Base-by-base conservation (phyloP, 2,888 invertebrate genomes). In the Axea sp. region DNA sequence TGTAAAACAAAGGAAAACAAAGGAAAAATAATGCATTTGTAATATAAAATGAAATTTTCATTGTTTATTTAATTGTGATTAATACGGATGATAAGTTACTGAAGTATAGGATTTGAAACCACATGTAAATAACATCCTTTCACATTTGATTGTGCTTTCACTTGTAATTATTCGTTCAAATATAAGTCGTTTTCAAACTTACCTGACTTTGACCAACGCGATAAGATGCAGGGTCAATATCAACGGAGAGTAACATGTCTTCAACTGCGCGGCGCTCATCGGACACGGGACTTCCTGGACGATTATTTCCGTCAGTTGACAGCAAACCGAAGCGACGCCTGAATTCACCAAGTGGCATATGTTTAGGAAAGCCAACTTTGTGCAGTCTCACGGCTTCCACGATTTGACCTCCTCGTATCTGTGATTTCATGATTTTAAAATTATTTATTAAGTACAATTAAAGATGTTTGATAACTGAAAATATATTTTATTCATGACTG, bases 321-420 rank as follows among this genome's bases (percentile, higher is more conserved):
- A 93, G 81, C 11, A 93, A 88, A 51, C 92, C 91, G 87, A 95
- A 96, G 85, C 96, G 92, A 79, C 97, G 91, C 59, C 95, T 91
- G 84, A 98, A 98, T 86, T 98, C 98, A 7, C 93, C 91, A 67
- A 97, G 91, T 67, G 94, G 95, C 91, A 98, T 92, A 82, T 94
- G 93, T 84, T 96, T 96, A 0, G 98, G 98, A 88, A 95, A 98
- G 14, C 98, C 98, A 88, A 96, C 95, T 83, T 97, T 96, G 90
- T 96, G 94, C 68, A 98, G 89, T 12, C 98, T 91, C 0, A 96
- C 93, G 0, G 96, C 93, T 80, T 97, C 96, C 76, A 98, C 89
- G 51, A 97, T 91, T 90, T 97, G 96, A 78, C 94, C 93, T 15
- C 97, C 97, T 78, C 97, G 92, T 82, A 98, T 91, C 95, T 96